Base-by-base conservation (phyloP, 2,113 vertebrate species). In the Tapirus terrestris region DNA sequence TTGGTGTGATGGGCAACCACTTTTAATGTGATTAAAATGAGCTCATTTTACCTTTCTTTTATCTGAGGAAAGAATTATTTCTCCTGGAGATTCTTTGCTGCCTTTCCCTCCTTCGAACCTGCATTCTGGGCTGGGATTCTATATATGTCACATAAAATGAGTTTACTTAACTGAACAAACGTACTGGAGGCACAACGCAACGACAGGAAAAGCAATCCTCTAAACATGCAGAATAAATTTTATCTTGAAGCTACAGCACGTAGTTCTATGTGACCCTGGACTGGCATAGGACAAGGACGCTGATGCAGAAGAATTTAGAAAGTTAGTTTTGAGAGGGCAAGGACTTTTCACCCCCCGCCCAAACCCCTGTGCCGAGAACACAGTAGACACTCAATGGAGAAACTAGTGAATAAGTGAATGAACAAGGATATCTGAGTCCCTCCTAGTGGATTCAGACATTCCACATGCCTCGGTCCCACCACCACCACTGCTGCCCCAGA, bases 31-130 rank as follows among this genome's bases (percentile, higher is more conserved):
- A 73, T 94, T 94, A 83, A 95, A 92, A 36, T 29, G 31, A 90
- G 77, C 56, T 95, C 91, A 80, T 82, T 92, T 97, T 91, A 60
- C 84, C 88, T 96, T 95, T 81, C 23, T 96, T 85, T 89, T 67
- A 51, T 31, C 56, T 16, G 43, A 83, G 89, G 43, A 70, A 98
- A 93, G 43, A 97, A 51, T 39, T 33, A 61, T 61, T 97, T 21
- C 3, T 96, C 84, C 65, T 0, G 75, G 80, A 96, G 88, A 2
- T 0, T 61, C 80, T 80, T 70, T 76, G 51, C 3, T 89, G 56
- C 0, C 65, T 27, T 51, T 89, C 27, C 45, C 81, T 72, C 43
- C 31, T 89, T 31, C 1, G 43, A 70, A 90, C 21, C 9, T 36
- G 67, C 5, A 60, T 36, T 97, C 33, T 60, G 68, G 87, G 72